Percentiles rank a stretch among this genome's conserved stretches.
phyloP scores from a whole-genome alignment of 1,140 invertebrate species.

The Diploscapter pachys region DNA sequence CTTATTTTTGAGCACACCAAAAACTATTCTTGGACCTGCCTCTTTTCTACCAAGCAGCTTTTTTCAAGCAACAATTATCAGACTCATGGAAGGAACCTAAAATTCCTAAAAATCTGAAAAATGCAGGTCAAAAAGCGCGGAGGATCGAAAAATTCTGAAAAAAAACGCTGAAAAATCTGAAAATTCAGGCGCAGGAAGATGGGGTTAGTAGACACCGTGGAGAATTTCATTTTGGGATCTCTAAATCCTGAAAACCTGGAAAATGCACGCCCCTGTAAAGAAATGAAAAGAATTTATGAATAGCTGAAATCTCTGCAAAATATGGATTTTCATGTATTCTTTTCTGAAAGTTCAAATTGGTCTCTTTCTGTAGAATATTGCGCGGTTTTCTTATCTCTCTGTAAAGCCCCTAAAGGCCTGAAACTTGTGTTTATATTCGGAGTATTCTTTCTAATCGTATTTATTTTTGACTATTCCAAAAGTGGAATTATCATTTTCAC shows the following conservation, averaged over 20 bases:
- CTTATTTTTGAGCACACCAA: too few species aligned
- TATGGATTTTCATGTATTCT: neutral
- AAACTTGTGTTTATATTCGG: too few species aligned
- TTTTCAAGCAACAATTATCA: too few species aligned
- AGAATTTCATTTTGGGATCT: neutral
- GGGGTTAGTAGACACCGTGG: slow-evolving; percentile 12
- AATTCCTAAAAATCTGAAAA: slow-evolving; percentile 15
- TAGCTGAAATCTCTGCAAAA: neutral
- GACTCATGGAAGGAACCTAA: neutral
- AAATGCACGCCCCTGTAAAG: neutral
- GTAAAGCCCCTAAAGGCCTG: too few species aligned
- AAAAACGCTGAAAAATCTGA: neutral
- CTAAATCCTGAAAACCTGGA: neutral
- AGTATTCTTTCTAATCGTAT: neutral
- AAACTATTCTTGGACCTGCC: too few species aligned
- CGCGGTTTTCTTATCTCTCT: too few species aligned
- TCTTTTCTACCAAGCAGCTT: too few species aligned
- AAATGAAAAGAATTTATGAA: neutral
- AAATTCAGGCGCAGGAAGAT: slow-evolving; percentile 8
- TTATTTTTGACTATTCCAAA: neutral
- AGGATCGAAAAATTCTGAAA: neutral
- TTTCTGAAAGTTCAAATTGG: too few species aligned
- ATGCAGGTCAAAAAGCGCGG: neutral
- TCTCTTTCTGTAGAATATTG: too few species aligned
- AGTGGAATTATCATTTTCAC: neutral